Conservation (phyloP, 2,113 vertebrate genomes). For the Carassius carassius region DNA sequence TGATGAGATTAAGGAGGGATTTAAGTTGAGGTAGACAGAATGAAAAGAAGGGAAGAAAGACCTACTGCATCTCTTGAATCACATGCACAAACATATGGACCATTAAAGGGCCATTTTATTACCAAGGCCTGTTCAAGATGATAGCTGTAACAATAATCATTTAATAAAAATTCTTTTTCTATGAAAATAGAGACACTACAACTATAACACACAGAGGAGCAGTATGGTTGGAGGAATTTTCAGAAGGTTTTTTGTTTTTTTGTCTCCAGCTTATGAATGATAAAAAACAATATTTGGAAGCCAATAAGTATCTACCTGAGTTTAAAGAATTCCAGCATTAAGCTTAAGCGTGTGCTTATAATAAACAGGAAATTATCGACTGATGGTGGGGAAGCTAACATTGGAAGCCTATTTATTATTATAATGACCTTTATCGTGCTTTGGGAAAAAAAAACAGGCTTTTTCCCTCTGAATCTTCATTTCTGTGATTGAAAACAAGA, state of each 20-base stretch:
- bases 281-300: background rate
- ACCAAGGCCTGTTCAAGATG: background rate
- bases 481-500: background rate
- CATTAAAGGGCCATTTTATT: background rate
- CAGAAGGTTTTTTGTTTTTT: no score
- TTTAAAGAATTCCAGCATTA: background rate
- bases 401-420: no score
- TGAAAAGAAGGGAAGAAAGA: background rate
- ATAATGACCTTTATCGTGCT: background rate
- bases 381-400: background rate
- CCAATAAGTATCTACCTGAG: background rate
- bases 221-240: no score
- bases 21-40: background rate
- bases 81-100: background rate
- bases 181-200: no score
- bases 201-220: background rate
- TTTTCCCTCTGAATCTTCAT: background rate
- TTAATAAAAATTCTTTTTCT: no score
- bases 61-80: background rate
- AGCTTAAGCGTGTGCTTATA: no score
- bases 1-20: conserved; percentile 19
- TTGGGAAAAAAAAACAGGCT: no score
- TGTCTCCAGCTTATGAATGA: background rate
- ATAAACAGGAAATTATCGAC: background rate
- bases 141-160: no score